These are phyloP conservation scores for Sterrhoptilus dennistouni DNA, from an alignment of 2,113 vertebrate genomes.

Conservation along the genomic window DNA sequence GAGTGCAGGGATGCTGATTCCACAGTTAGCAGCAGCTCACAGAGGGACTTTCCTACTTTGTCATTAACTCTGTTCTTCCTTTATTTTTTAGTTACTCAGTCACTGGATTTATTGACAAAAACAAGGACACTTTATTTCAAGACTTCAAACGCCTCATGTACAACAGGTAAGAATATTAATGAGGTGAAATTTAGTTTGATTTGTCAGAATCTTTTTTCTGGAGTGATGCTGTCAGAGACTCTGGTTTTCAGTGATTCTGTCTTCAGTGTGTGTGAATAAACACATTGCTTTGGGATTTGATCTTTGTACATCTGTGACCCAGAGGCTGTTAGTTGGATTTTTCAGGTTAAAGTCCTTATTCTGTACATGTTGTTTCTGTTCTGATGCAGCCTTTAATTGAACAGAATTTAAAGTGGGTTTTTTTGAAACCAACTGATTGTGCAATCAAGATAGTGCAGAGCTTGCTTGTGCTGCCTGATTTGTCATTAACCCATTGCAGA, in stretches of 20 bases:
- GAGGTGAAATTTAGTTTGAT: background rate
- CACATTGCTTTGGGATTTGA: background rate
- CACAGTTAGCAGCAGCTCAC: background rate
- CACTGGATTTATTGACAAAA: constrained; percentile 96
- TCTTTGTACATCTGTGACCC: rapidly evolving
- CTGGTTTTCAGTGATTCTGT: rapidly evolving
- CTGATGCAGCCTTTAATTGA: background rate
- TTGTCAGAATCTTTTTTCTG: background rate
- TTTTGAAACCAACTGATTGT: background rate
- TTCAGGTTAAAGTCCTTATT: background rate
- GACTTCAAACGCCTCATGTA: constrained; percentile 98
- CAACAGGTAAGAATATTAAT: constrained; percentile 85
- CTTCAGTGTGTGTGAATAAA: background rate
- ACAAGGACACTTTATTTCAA: constrained; percentile 98
- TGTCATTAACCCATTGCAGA: background rate
- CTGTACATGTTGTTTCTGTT: background rate
- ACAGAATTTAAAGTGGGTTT: background rate
- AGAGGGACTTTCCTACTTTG: background rate
- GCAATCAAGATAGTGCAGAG: background rate
- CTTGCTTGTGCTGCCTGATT: background rate
- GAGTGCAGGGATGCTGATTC: background rate
- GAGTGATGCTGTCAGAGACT: background rate
- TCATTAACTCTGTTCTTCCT: background rate
- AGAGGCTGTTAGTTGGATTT: background rate
- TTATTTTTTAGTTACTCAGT: constrained; percentile 85